These are phyloP conservation scores for Paracentrotus lividus DNA, from an alignment of 53 echinoderm and acorn worm species.

Conservation along the genomic window DNA sequence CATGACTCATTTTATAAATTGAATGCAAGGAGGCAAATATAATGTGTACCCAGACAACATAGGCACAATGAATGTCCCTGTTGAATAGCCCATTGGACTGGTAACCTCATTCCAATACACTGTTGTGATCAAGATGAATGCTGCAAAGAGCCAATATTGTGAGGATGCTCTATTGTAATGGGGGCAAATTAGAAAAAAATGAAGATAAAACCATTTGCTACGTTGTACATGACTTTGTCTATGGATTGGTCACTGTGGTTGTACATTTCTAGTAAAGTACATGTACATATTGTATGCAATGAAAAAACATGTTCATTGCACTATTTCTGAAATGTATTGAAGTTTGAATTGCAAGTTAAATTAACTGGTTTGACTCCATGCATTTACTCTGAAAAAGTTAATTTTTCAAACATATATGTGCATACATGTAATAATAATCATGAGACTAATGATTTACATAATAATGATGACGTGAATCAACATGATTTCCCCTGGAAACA, in stretches of 20 bases:
- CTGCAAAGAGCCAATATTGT: background rate
- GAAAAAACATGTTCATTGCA: too few relatives aligned
- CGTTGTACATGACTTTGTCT: background rate
- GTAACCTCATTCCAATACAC: background rate
- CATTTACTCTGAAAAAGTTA: too few relatives aligned
- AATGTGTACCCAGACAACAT: background rate
- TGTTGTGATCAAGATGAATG: background rate
- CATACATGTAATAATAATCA: too few relatives aligned
- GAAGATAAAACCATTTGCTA: too few relatives aligned
- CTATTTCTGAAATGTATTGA: too few relatives aligned
- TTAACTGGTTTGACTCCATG: too few relatives aligned
- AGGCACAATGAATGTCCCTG: background rate
- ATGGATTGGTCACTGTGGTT: background rate
- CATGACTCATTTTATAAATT: conserved; percentile 10
- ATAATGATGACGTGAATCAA: background rate
- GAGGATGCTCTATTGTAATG: background rate
- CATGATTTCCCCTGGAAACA: background rate
- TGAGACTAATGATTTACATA: too few relatives aligned
- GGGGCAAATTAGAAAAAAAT: background rate
- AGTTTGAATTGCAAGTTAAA: too few relatives aligned
- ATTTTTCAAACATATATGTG: too few relatives aligned
- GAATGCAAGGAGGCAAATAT: background rate
- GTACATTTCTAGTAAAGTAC: background rate
- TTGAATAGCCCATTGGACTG: background rate
- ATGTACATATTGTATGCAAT: background rate